A percentile compares a stretch with the other conserved stretches of the same genome.
These are phyloP conservation scores for Propithecus deckenii DNA, from an alignment of 2,797 vertebrate genomes.

Conservation along the genomic window DNA sequence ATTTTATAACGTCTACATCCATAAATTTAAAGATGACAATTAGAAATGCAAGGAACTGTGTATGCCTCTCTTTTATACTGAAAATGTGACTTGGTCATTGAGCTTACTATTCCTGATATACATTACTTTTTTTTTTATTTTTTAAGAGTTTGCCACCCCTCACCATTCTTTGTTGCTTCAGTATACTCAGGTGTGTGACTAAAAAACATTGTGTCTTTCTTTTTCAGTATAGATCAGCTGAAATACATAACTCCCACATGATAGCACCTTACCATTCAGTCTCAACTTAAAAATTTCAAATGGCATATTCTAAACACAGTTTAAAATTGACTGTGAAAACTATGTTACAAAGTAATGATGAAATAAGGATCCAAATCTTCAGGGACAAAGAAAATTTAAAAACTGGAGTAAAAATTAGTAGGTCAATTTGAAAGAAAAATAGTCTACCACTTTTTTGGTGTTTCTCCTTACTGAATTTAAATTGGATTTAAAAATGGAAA, in stretches of 20 bases:
- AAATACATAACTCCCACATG: not conserved
- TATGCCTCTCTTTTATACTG: not conserved
- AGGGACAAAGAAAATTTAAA: not conserved
- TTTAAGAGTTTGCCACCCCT: not conserved
- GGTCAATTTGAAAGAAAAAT: conserved; percentile 12
- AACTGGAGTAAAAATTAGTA: not conserved
- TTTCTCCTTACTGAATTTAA: conserved; percentile 27
- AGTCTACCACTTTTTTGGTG: not conserved
- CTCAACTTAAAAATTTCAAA: conserved; percentile 41
- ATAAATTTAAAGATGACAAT: conserved; percentile 53
- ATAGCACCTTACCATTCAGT: not conserved
- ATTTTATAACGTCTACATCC: conserved; percentile 36
- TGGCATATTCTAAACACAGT: conserved; percentile 2
- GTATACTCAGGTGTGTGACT: not conserved
- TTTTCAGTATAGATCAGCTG: not conserved
- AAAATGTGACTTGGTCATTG: not conserved
- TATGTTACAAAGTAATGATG: conserved; percentile 3
- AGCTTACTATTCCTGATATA: conserved; percentile 23
- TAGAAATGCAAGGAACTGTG: not conserved
- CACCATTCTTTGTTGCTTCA: not conserved
- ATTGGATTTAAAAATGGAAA: conserved; percentile 29
- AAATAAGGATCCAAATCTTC: conserved; percentile 8
- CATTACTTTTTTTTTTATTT: not conserved
- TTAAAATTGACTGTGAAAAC: conserved; percentile 52
- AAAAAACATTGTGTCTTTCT: not conserved